Evolutionary conservation across 2,113 vertebrate species (phyloP), one percentile per base, ranked within the genome.

Genomic region (Calyptomena viridis): DNA sequence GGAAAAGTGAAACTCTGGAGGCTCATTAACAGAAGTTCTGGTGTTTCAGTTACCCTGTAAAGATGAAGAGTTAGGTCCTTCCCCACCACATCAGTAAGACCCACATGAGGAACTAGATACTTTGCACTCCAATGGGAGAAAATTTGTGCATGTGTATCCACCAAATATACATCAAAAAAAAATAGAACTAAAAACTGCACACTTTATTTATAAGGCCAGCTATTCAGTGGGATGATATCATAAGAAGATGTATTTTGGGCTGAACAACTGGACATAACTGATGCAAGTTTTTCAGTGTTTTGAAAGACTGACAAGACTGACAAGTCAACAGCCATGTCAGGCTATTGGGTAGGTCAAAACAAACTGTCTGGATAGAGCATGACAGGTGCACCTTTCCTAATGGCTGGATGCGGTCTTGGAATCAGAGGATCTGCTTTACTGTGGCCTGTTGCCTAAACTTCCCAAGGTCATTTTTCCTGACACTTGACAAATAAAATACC

Each of bases 321-420:
- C 78, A 95, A 50, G 82, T 77, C 68, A 91, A 96, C 67, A 93
- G 52, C 44, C 60, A 60, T 0, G 0, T 89, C n/a, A n/a, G n/a
- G n/a, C 88, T 66, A 94, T 67, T 1, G 4, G n/a, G 64, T n/a
- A 93, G 60, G 56, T 81, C 94, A 92, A 81, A 93, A 93, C 75
- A 90, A 91, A 86, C 93, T 53, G 24, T 8, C 47, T 40, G 85
- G 93, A 96, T 6, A 84, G 90, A 95, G 73, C 66, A 84, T 52
- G 77, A 96, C 93, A 97, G 95, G 73, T 96, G 93, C 93, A 89
- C n/a, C 79, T 86, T 93, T 94, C 72, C 68, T 44, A 93, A 73
- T 6, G 31, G 56, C 11, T 90, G 37, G 24, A 86, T 42, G 71
- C 60, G 23, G 72, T 17, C 80, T 84, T 87, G 90, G 80, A 88